Base-by-base conservation (phyloP, 2,797 vertebrate genomes). In the Lerista edwardsae region DNA sequence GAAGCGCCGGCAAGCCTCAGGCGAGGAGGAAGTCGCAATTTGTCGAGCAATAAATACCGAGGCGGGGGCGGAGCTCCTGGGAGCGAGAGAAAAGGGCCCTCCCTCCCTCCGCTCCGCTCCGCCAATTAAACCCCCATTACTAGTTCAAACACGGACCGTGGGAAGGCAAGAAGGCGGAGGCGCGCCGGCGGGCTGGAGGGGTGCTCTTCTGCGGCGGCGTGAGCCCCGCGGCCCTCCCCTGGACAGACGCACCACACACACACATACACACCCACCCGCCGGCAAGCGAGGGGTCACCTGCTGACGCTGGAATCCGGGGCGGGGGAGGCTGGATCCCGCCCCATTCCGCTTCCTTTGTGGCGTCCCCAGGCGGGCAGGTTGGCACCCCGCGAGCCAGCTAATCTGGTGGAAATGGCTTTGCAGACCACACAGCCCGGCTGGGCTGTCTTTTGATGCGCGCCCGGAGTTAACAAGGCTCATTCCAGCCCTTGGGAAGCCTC, bases 41-140 rank as follows among this genome's bases (percentile, higher is more conserved):
- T 96, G 96, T 96, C 95, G 93, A 92, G 96, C 93, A 94, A 95
- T 96, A 94, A 96, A 96, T 96, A 95, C 93, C 93, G 82, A 87
- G 90, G 23, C 92, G 91, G 79, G 94, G 93, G 86, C 67, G 92
- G 92, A 89, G 88, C 41, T 61, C 79, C 11, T 65, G 67, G 82
- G 61, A n/a, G n/a, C 85, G 86, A 77, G 81, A 72, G 82, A 78
- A 61, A 64, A 6, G n/a, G 10, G 0, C 73, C 88, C 88, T 88
- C 79, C 84, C 91, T 44, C 41, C 41, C 41, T 44, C 41, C 41
- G n/a, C 41, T 44, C 41, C 41, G n/a, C 41, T 44, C 71, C 76
- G 75, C 83, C 93, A 93, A 93, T 95, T 95, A 95, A 94, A 94
- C 89, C 78, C 90, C 88, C 89, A 88, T 94, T 91, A 91, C 77